These are phyloP conservation scores for Norana najaformis DNA, from an alignment of 2,888 invertebrate species.

Conservation along the genomic window DNA sequence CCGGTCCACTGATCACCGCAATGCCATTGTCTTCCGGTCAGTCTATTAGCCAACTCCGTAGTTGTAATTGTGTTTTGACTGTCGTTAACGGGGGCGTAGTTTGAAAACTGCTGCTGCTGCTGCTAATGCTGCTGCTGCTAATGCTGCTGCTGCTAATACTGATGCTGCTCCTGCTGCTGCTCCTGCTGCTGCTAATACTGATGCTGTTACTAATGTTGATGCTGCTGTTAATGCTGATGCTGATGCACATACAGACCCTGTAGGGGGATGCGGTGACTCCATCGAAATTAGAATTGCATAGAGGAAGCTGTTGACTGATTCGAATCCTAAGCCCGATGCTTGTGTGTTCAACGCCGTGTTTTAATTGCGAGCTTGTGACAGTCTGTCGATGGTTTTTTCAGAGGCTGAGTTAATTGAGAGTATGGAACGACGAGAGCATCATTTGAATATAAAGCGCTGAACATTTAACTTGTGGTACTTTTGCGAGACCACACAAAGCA, in stretches of 20 bases:
- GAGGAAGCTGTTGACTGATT: not conserved
- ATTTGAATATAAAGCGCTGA: not conserved
- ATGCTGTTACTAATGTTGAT: too few species aligned
- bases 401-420: too few species aligned
- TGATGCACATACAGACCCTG: not conserved
- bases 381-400: not conserved
- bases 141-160: not conserved
- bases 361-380: conserved; percentile 13
- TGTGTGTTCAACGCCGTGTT: not conserved
- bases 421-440: not conserved
- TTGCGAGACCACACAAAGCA: too few species aligned
- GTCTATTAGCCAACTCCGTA: not conserved
- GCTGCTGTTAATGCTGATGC: not conserved
- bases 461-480: not conserved
- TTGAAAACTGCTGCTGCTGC: not conserved
- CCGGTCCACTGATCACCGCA: not conserved
- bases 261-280: not conserved
- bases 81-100: not conserved
- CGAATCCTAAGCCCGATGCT: not conserved
- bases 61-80: not conserved
- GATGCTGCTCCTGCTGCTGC: not conserved
- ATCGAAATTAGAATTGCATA: not conserved
- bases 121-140: not conserved
- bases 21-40: not conserved
- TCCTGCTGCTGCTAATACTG: too few species aligned